Evolutionary conservation across 2,888 invertebrate genomes (phyloP).

Genomic region (Drosophila differens): DNA sequence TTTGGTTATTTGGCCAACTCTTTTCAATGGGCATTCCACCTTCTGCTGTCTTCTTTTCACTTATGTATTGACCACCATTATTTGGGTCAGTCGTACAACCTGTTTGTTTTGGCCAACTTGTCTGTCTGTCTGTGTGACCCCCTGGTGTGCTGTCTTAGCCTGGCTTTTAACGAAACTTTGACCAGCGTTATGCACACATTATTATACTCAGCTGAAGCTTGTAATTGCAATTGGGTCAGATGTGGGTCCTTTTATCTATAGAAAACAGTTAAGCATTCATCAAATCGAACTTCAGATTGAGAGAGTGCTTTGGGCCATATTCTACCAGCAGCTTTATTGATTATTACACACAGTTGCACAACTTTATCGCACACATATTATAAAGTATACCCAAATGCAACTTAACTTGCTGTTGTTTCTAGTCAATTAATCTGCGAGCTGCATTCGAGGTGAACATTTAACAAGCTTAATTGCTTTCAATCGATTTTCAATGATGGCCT

Average conservation of each 20-base stretch:
- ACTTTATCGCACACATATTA: not conserved
- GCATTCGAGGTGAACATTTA: not conserved
- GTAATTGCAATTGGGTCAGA: slow-evolving; percentile 1
- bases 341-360: too few relatives aligned
- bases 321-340: not conserved
- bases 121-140: not conserved
- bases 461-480: slow-evolving; percentile 27
- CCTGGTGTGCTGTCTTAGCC: not conserved
- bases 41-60: not conserved
- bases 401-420: not conserved
- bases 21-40: slow-evolving; percentile 2
- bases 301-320: not conserved
- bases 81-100: slow-evolving; percentile 33
- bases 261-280: not conserved
- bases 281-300: not conserved
- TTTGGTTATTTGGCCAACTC: slow-evolving; percentile 47
- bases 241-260: not conserved
- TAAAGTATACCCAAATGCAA: not conserved
- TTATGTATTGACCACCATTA: slow-evolving; percentile 22
- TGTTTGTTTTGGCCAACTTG: slow-evolving; percentile 22
- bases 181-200: not conserved
- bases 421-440: not conserved
- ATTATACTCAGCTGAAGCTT: not conserved
- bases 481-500: slow-evolving; percentile 34
- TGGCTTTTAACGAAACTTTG: not conserved